Base-by-base conservation (phyloP, 1,140 invertebrate species). In the Hycleus cichorii region DNA sequence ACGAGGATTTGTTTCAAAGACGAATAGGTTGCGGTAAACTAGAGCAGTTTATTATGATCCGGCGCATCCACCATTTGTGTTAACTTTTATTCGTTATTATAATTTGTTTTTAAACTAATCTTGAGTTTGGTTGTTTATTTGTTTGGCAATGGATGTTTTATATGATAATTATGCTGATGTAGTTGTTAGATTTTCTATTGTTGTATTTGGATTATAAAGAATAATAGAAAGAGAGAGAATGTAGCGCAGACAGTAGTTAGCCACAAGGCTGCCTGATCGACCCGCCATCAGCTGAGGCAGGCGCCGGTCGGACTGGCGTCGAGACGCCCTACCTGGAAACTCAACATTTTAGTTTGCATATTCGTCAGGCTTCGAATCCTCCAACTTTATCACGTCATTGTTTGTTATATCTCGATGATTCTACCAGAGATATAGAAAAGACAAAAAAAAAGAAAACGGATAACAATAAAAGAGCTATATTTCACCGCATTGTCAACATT, bases 221-320 rank as follows among this genome's bases (percentile, higher is more conserved):
- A 32, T 32, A 32, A 32, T 32, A 32, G 32, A 32, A 32, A 32
- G 32, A 32, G 32, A 32, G 32, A 32, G 32, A 32, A 32, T 32
- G 45, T 11, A 32, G 47, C 53, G 53, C 47, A 56, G 53, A 48
- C 53, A 26, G 53, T 48, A 56, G 53, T 59, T 59, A 52, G 45
- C 44, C 54, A 60, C 58, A 60, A 54, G 52, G 58, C 51, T 48
- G 50, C 32, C 57, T 57, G 62, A 64, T 64, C 62, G 62, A 64
- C 62, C 62, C 62, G 61, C 52, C 60, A 62, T 62, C 61, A 63
- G 53, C 58, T 57, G 62, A 54, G 53, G 50, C 50, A 47, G 62
- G 62, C 62, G 62, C 62, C 62, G 58, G 58, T 32, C 62, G 58
- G 58, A 47, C 62, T 59, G 55, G 58, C 62, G 61, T 64, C 58